Evolutionary conservation across 2,113 vertebrate genomes (phyloP).

Genomic region (zebrafish (Danio rerio)): DNA sequence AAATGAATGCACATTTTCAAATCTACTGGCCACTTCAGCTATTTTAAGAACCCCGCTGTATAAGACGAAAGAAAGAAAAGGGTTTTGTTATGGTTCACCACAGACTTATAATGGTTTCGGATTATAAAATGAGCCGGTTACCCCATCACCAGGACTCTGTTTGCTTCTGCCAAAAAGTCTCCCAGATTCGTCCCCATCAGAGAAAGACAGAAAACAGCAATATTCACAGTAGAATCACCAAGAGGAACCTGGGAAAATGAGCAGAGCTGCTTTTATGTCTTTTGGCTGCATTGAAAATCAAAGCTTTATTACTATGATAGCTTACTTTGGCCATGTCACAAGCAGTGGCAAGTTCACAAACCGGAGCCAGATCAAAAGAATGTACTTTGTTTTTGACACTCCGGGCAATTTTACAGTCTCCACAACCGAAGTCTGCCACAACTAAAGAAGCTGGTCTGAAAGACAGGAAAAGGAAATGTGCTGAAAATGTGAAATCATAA

Average conservation of each 20-base stretch:
- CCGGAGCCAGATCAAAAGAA: constrained; percentile 87
- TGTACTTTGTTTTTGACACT: constrained; percentile 88
- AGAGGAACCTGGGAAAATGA: constrained; percentile 84
- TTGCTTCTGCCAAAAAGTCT: constrained; percentile 91
- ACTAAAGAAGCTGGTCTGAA: constrained; percentile 83
- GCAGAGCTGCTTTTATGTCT: not conserved
- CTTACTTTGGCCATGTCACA: constrained; percentile 93
- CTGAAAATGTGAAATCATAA: not conserved
- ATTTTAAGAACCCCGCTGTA: constrained; percentile 87
- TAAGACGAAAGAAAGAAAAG: constrained; percentile 21
- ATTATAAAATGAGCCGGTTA: constrained; percentile 63
- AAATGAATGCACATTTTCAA: constrained; percentile 81
- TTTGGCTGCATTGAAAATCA: not conserved
- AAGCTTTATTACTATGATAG: not conserved
- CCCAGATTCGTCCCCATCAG: constrained; percentile 94
- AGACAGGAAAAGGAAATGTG: not conserved
- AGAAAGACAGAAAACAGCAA: constrained; percentile 92
- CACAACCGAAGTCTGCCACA: constrained; percentile 94
- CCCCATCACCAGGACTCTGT: constrained; percentile 86
- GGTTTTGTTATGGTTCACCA: not conserved
- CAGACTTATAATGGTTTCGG: not conserved
- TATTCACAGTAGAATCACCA: constrained; percentile 78
- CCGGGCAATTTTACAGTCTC: constrained; percentile 87
- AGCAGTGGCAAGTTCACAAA: constrained; percentile 84
- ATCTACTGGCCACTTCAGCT: constrained; percentile 92